Base-by-base conservation (phyloP, 2,113 vertebrate species). In the Amphiprion percula region DNA sequence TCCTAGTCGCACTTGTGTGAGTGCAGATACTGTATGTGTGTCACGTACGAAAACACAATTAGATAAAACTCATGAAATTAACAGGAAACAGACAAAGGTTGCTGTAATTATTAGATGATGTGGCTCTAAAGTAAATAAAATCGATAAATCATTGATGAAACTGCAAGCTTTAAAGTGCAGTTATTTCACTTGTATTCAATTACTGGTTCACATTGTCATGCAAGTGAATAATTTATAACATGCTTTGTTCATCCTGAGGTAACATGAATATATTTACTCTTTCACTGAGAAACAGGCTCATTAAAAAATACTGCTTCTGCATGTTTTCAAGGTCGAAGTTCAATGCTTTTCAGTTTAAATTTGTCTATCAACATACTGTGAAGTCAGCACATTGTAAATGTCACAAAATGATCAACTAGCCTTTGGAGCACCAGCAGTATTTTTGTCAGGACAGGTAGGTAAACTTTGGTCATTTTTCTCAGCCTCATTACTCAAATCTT, bases 361-460 rank as follows among this genome's bases (percentile, higher is more conserved):
- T 30, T 37, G 16, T 54, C 58, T 15, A 47, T 72, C 14, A 56
- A 16, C 63, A 53, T 7, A 3, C 41, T 64, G 24, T 37, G 17
- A 59, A 9, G 39, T 50, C 61, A 81, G 74, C 66, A 75, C 30
- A 0, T 46, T 66, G 44, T 79, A 74, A 71, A 44, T 68, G 77
- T 81, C 60, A 33, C 19, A 67, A 33, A 37, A 67, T 69, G 68
- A 83, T 84, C 28, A 49, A 72, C 61, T 50, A 17, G 50, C 21
- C 16, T 50, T 52, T 49, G 12, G 59, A 70, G 68, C 53, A 64
- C n/a, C 41, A 15, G 68, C 23, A 26, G 15, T 61, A 72, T 64
- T 80, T 79, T 65, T 52, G 26, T 56, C 64, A 19, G 49, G 59
- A 74, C 54, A 58, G 21, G 60, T 61, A 59, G 58, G 47, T 56